A percentile compares a stretch with the other conserved stretches of the same genome.
Conservation (phyloP, 92 coral and sea anemone species). For the Blastomussa wellsi region DNA sequence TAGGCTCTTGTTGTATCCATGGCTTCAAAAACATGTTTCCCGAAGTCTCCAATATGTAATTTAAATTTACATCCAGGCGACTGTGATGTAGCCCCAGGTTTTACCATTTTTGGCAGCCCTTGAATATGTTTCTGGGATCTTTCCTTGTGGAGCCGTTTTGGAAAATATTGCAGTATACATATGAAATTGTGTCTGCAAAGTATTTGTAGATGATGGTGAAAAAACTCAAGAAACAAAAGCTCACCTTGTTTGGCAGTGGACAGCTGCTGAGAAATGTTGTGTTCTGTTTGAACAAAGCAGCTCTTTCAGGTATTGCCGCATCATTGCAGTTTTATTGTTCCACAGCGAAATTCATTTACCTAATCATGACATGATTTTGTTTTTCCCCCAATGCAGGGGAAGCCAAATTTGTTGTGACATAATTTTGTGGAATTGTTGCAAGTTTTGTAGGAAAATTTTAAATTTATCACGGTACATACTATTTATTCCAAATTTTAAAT, state of each 20-base stretch:
- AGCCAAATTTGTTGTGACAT: background rate
- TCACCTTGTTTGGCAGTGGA: conserved; percentile 6
- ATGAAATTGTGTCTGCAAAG: background rate
- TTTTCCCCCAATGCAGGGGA: background rate
- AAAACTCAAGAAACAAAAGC: conserved; percentile 42
- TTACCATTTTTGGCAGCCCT: conserved; percentile 3
- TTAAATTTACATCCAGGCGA: conserved; percentile 3
- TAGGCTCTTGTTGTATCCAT: background rate
- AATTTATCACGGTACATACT: background rate
- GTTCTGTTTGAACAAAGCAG: conserved; percentile 56
- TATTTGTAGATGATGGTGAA: conserved; percentile 21
- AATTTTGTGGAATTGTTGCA: background rate
- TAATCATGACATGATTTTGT: conserved; percentile 5
- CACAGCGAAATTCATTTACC: background rate
- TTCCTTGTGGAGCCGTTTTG: background rate
- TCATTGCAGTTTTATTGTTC: background rate
- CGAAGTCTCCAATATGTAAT: background rate
- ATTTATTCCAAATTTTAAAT: background rate
- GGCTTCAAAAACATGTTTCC: background rate
- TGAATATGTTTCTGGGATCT: background rate
- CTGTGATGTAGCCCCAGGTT: background rate
- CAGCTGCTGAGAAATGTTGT: conserved; percentile 54
- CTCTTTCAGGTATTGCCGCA: conserved; percentile 50
- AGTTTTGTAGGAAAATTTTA: background rate
- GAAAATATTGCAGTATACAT: background rate